Evolutionary conservation across 2,797 vertebrate species (phyloP), one percentile per base, ranked within the genome.

Genomic region (Xenops minutus): DNA sequence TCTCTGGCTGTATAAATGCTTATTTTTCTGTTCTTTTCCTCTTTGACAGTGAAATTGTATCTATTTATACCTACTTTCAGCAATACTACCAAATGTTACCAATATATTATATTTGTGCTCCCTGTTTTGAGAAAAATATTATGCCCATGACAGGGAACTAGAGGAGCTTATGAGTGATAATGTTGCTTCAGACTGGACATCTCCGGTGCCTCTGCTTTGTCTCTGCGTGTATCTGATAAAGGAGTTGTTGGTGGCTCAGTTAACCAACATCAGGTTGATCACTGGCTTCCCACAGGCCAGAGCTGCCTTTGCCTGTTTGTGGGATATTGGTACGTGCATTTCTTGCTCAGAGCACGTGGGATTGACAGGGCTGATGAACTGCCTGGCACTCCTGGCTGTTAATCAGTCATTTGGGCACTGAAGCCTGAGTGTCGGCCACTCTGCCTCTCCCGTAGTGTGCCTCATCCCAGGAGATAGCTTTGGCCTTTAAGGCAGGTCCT

Each of bases 251-350:
- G 3, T 52, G 56, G 84, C 62, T 77, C 56, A 52, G 36, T 39
- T 74, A 37, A 51, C 36, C 32, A 21, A 34, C 24, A 37, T 32
- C 11, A 46, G 44, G 43, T 22, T 43, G 61, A 22, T 67, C 0
- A 0, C 39, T 92, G 1, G 1, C 48, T 85, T 69, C 73, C 46
- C 51, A 14, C 51, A 73, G 46, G 46, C 49, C 3, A 2, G 9
- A 7, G 26, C 67, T 67, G 48, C 15, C 7, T 82, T 78, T 14
- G 12, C 54, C 23, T 54, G 22, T 54, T 75, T 39, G 12, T 30
- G 7, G 55, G 62, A 5, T 44, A 5, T 0, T 21, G 39, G 20
- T 61, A 20, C 0, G 0, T 51, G 52, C 39, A 12, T 0, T 0
- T 0, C 56, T 49, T 71, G 49, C 36, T 43, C 68, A 22, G n/a